These are phyloP conservation scores for Heterochromis multidens DNA, from an alignment of 2,113 vertebrate genomes.

Conservation along the genomic window DNA sequence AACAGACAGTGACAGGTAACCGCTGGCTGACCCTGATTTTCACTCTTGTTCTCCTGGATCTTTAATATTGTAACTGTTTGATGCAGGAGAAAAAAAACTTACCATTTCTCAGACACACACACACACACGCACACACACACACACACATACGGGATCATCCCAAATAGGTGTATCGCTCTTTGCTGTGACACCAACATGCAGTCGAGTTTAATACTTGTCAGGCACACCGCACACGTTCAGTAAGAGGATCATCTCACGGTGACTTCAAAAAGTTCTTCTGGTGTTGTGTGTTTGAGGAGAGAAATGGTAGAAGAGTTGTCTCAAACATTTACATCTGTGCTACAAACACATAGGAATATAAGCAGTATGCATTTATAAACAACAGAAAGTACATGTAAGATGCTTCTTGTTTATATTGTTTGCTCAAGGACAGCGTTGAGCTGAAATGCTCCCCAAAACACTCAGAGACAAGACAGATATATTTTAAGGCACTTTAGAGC, in stretches of 20 bases:
- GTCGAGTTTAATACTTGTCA: not conserved
- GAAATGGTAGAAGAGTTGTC: not conserved
- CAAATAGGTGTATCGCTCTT: not conserved
- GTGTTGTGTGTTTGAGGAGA: not conserved
- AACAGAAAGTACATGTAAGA: rapidly evolving
- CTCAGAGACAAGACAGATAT: not conserved
- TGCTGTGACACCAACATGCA: not conserved
- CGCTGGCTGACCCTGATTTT: not conserved
- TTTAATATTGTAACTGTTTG: not conserved
- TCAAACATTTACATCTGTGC: not conserved
- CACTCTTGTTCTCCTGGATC: not conserved
- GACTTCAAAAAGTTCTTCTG: not conserved
- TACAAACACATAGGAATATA: not conserved
- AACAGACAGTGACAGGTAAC: constrained; percentile 7
- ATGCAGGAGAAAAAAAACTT: not conserved
- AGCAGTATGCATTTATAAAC: not conserved
- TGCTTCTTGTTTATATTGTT: not conserved
- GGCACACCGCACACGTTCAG: not conserved
- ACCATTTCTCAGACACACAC: not conserved
- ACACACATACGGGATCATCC: not conserved
- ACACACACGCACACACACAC: not conserved
- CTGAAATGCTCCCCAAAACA: not conserved
- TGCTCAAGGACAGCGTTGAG: not conserved
- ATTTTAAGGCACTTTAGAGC: not conserved
- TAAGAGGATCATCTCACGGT: not conserved